Percentiles rank a stretch among this genome's conserved stretches.
Evolutionary conservation across 2,113 vertebrate species (phyloP).

Genomic region (Carassius carassius): DNA sequence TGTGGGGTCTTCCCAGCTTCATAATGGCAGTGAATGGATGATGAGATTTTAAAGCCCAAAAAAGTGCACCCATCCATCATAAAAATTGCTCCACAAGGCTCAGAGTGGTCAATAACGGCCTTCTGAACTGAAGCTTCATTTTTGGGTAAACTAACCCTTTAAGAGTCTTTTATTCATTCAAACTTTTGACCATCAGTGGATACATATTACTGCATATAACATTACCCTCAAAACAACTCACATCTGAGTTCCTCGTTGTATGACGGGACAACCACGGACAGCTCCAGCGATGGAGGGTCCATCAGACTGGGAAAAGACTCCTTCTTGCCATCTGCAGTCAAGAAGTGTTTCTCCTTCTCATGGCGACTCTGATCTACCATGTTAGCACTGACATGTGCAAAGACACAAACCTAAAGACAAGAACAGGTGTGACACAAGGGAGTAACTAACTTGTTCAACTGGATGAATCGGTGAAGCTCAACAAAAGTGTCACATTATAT

Average conservation of each 20-base stretch:
- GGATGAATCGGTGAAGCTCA: not conserved
- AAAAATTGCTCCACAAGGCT: too few species aligned
- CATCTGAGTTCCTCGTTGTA: conserved; percentile 90
- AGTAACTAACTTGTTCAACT: not conserved
- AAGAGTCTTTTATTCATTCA: too few species aligned
- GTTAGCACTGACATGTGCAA: conserved; percentile 83
- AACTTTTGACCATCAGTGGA: too few species aligned
- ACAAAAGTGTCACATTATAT: not conserved
- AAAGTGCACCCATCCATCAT: too few species aligned
- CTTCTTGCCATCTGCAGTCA: conserved; percentile 72
- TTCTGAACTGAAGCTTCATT: too few species aligned
- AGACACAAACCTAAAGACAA: conserved; percentile 72
- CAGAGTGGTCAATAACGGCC: too few species aligned
- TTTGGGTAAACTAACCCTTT: too few species aligned
- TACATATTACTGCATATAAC: not conserved
- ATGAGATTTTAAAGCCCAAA: too few species aligned
- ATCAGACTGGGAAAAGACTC: conserved; percentile 80
- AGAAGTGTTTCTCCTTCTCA: conserved; percentile 83
- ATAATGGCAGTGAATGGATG: too few species aligned
- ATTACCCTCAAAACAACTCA: conserved; percentile 60
- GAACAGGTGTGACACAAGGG: not conserved
- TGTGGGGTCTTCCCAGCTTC: too few species aligned
- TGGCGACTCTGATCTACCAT: conserved; percentile 73
- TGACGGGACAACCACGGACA: conserved; percentile 92
- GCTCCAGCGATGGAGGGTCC: conserved; percentile 79